Conservation (phyloP, 2,113 vertebrate genomes). For the Bungarus multicinctus region DNA sequence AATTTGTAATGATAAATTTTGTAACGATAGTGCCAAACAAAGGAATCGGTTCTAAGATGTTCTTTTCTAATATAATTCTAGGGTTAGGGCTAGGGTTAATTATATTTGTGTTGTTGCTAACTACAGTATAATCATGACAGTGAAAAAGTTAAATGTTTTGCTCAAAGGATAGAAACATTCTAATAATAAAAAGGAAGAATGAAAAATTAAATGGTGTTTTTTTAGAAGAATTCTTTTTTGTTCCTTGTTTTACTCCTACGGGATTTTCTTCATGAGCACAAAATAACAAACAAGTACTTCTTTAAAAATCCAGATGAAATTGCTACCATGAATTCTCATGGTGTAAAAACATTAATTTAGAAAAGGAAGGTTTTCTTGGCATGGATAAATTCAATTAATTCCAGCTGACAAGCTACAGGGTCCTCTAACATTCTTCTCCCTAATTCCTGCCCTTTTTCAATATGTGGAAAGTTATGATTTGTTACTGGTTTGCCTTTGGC, state of each 20-base stretch:
- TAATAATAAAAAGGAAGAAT: slow-evolving; percentile 60
- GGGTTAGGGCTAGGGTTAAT: neutral
- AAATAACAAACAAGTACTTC: slow-evolving; percentile 71
- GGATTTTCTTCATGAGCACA: slow-evolving; percentile 69
- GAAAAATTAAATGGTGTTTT: slow-evolving; percentile 74
- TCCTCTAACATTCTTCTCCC: slow-evolving; percentile 30
- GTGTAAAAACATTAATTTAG: slow-evolving; percentile 74
- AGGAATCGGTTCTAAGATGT: neutral
- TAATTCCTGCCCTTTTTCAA: slow-evolving; percentile 24
- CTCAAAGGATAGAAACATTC: slow-evolving; percentile 59
- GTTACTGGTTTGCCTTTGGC: slow-evolving; percentile 72
- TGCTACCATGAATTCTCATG: slow-evolving; percentile 67
- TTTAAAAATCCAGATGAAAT: slow-evolving; percentile 74
- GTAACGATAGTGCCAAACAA: slow-evolving; percentile 7
- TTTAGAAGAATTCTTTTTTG: slow-evolving; percentile 73
- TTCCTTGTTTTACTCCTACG: slow-evolving; percentile 70
- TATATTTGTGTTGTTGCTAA: slow-evolving; percentile 22
- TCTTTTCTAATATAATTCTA: neutral
- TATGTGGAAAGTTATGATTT: slow-evolving; percentile 65
- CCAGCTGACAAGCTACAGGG: slow-evolving; percentile 67
- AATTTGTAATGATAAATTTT: slow-evolving; percentile 13
- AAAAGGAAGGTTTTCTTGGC: slow-evolving; percentile 69
- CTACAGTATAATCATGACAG: slow-evolving; percentile 32
- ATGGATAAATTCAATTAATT: slow-evolving; percentile 73
- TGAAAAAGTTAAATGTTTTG: slow-evolving; percentile 65